Base-by-base conservation (phyloP, 2,888 invertebrate genomes). In the Lucinisca nassula region DNA sequence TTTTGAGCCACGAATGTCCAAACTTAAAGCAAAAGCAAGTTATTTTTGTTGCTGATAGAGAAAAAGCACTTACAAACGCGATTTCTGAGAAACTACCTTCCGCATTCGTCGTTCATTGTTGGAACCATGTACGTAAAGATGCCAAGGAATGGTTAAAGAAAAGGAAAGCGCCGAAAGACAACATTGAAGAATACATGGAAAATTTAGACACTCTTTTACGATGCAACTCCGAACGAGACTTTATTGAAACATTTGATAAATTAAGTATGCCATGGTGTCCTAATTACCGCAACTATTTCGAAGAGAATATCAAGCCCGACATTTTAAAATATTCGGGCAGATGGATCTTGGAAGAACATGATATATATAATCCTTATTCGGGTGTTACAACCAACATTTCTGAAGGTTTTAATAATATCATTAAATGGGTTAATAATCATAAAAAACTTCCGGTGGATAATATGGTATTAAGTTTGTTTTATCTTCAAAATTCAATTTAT, bases 301-400 rank as follows among this genome's bases (percentile, higher is more conserved):
- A 74, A 14, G 24, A 49, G 30, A 24, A 74, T 74, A 74, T 74
- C 17, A 40, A 74, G 21, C 45, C 74, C 3, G 74, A 74, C 3
- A 74, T 74, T 40, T 27, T 45, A 45, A 38, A 24, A 4, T 17
- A 40, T 17, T 74, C 74, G 10, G 61, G 55, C 21, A 58, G 72
- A 75, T 84, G 79, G 75, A 32, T 84, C 21, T 27, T 79, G 40
- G 84, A 84, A 30, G 40, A 61, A 10, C 21, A 73, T 27, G 49
- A 84, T 24, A 27, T 37, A 27, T 85, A n/a, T 30, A 78, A 79
- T 49, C 85, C 73, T 1, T 82, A 74, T 24, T 82, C 82, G 12
- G 82, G 85, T 12, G 73, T 78, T 8, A 85, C 85, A 24, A 85
- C 80, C n/a, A 85, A 85, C 35, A 82, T 85, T 37, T 38, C 61